Conservation (phyloP, 2,888 invertebrate species). For the Drosophila recens region DNA sequence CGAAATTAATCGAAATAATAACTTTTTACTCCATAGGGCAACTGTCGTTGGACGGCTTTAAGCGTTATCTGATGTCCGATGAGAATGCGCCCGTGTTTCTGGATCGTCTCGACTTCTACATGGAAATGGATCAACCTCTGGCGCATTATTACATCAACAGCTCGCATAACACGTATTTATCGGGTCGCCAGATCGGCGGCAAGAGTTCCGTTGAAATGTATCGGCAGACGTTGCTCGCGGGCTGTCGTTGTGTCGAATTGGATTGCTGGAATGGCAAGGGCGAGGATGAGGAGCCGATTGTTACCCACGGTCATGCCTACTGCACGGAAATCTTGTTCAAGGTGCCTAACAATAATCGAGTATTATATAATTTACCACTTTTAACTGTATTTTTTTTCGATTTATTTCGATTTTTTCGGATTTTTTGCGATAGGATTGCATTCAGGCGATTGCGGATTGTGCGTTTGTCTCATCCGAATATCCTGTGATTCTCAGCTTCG, state of each 20-base stretch:
- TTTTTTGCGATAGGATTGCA: slow-evolving; percentile 88
- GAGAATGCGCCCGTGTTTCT: slow-evolving; percentile 99
- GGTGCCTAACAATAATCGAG: slow-evolving; percentile 80
- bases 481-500: slow-evolving; percentile 98
- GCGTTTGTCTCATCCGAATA: slow-evolving; percentile 99
- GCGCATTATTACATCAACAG: slow-evolving; percentile 99
- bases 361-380: too few relatives aligned
- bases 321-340: slow-evolving; percentile 99
- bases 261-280: slow-evolving; percentile 99
- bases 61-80: slow-evolving; percentile 99
- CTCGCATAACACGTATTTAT: slow-evolving; percentile 97
- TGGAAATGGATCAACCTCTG: slow-evolving; percentile 99
- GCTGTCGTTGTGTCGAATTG: slow-evolving; percentile 98
- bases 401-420: rapidly evolving
- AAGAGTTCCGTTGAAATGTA: slow-evolving; percentile 99
- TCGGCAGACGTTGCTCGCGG: slow-evolving; percentile 97
- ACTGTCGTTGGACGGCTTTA: slow-evolving; percentile 97
- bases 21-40: slow-evolving; percentile 86
- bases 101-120: slow-evolving; percentile 98
- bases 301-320: slow-evolving; percentile 99
- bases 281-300: slow-evolving; percentile 99
- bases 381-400: neutral
- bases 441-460: slow-evolving; percentile 98
- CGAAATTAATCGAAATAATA: too few relatives aligned
- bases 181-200: slow-evolving; percentile 98